Base-by-base conservation (phyloP, 2,888 invertebrate genomes). In the Ochlodes sylvanus region DNA sequence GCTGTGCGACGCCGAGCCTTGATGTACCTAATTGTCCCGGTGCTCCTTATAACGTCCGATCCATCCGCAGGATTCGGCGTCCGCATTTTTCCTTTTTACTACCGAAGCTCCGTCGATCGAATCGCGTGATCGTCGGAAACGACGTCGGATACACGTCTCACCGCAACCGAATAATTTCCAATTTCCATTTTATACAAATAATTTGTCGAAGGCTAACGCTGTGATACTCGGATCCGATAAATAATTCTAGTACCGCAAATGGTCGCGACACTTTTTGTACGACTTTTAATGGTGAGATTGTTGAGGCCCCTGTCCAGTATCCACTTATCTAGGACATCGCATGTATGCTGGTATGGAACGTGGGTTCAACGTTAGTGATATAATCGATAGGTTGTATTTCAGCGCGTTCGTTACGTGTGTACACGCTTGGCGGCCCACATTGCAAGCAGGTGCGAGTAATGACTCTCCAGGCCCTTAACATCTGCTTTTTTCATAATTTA, bases 71-170 rank as follows among this genome's bases (percentile, higher is more conserved):
- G 78, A 80, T 76, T 79, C 79, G 77, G 74, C 50, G 47, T 79
- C 76, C 75, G 77, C 75, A 73, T 76, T 78, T 74, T 79, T 79
- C 74, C 79, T 74, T 70, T 77, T 81, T 79, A 74, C 79, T 71
- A 68, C 65, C 67, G 67, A 73, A 77, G 77, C 75, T 76, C 76
- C 77, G 77, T 76, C 78, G 73, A 73, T 70, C 77, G 74, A 82
- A 86, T 91, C 88, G 92, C 91, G 92, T 91, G 92, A 89, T 86
- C 86, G 78, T 84, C 83, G 81, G 92, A 92, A 92, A 86, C 88
- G 84, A 85, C 85, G 77, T 86, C 85, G 91, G 92, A 92, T 89
- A 89, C 90, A 90, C 91, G 92, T 91, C 89, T 90, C 84, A 80
- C 92, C 92, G 85, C 93, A 92, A 86, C 80, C 78, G 84, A 87